Evolutionary conservation across 2,113 vertebrate species (phyloP).

Genomic region (Osmerus mordax): DNA sequence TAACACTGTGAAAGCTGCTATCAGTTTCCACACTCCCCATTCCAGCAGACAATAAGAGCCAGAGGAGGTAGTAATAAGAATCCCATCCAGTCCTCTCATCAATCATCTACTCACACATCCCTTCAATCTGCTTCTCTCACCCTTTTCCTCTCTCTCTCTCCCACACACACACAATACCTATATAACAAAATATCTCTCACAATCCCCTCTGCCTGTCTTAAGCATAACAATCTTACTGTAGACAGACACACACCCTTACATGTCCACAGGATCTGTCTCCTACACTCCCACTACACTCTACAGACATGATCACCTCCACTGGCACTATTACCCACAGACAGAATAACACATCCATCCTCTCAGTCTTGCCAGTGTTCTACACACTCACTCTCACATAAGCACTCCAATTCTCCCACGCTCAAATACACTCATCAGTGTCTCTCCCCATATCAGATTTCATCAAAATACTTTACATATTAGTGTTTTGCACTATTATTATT

Average conservation of each 20-base stretch:
- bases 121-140: slow-evolving; percentile 1
- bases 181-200: too few relatives aligned
- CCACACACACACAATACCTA: slow-evolving; percentile 1
- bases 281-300: too few relatives aligned
- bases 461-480: background rate
- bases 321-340: too few relatives aligned
- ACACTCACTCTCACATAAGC: background rate
- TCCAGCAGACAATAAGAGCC: slow-evolving; percentile 41
- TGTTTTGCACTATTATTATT: too few relatives aligned
- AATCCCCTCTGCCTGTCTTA: too few relatives aligned
- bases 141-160: slow-evolving; percentile 2
- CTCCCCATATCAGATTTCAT: background rate
- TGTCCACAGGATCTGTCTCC: too few relatives aligned
- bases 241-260: too few relatives aligned
- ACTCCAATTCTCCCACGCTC: background rate
- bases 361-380: too few relatives aligned
- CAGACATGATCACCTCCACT: too few relatives aligned
- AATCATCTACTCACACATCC: slow-evolving; percentile 36
- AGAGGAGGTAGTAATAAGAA: slow-evolving; percentile 54
- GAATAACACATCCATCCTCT: too few relatives aligned
- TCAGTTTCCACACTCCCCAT: slow-evolving; percentile 43
- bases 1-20: slow-evolving; percentile 37
- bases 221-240: too few relatives aligned
- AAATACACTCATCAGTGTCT: background rate
- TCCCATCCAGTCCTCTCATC: slow-evolving; percentile 37